A percentile compares a stretch with the other conserved stretches of the same genome.
phyloP scores from a whole-genome alignment of 1,140 invertebrate genomes.

The Drosophila nigromelanica region DNA sequence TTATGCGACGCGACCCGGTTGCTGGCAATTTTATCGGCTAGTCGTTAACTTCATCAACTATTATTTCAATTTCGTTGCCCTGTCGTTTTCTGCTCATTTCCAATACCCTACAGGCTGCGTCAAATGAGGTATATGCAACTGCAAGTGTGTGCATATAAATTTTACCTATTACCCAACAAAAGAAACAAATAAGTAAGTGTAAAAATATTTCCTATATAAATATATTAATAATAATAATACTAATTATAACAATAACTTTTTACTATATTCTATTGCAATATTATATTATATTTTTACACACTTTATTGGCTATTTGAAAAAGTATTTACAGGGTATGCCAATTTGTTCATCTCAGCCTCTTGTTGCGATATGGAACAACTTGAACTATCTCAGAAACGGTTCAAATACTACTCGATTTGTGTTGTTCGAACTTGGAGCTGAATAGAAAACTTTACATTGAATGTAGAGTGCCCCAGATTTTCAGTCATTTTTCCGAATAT shows the following conservation, averaged over 20 bases:
- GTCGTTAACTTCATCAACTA: conserved; percentile 45
- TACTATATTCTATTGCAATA: too few relatives aligned
- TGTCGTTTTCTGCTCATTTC: neutral
- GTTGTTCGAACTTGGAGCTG: neutral
- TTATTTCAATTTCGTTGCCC: conserved; percentile 41
- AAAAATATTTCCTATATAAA: too few relatives aligned
- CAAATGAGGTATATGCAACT: neutral
- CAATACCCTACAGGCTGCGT: neutral
- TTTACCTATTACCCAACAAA: too few relatives aligned
- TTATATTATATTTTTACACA: too few relatives aligned
- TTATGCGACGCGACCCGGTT: conserved; percentile 37
- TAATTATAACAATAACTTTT: too few relatives aligned
- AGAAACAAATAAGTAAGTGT: too few relatives aligned
- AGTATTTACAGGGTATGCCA: neutral
- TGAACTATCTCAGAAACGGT: neutral
- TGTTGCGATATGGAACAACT: neutral
- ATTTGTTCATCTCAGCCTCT: neutral
- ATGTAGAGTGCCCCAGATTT: neutral
- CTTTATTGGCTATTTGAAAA: too few relatives aligned
- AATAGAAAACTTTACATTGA: neutral
- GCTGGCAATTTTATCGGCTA: conserved; percentile 37
- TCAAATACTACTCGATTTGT: neutral
- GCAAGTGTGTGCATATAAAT: too few relatives aligned
- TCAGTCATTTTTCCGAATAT: conserved; percentile 25
- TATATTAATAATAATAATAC: too few relatives aligned